phyloP scores from a whole-genome alignment of 2,113 vertebrate genomes.

The Baryphthengus martii region DNA sequence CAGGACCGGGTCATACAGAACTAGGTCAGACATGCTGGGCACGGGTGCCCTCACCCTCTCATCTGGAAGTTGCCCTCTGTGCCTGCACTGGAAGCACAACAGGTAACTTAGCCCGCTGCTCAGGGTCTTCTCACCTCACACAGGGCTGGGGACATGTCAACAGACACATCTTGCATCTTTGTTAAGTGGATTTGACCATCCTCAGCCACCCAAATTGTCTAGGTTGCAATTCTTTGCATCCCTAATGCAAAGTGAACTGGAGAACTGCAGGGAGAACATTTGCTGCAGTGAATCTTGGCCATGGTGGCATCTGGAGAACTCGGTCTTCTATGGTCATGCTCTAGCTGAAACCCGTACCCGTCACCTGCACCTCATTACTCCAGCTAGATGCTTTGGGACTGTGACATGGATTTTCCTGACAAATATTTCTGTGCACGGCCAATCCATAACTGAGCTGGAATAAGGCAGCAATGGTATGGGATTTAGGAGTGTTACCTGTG shows the following conservation, averaged over 20 bases:
- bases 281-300: not conserved
- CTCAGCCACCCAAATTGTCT: not conserved
- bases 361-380: not conserved
- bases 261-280: not conserved
- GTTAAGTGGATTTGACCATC: not conserved
- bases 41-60: fast-evolving
- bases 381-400: not conserved
- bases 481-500: not conserved
- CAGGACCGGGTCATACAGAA: not conserved
- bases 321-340: not conserved
- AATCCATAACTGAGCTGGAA: not conserved
- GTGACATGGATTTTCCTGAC: not conserved
- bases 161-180: not conserved
- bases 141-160: not conserved
- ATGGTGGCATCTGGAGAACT: not conserved
- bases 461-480: not conserved
- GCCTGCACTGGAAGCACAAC: not conserved
- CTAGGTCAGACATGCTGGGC: fast-evolving
- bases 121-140: not conserved
- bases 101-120: not conserved
- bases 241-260: not conserved
- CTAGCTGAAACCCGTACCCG: not conserved
- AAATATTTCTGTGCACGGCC: not conserved
- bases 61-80: not conserved
- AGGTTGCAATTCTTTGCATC: fast-evolving